phyloP scores from a whole-genome alignment of 1,140 invertebrate species.

The Sarcophaga bullata region DNA sequence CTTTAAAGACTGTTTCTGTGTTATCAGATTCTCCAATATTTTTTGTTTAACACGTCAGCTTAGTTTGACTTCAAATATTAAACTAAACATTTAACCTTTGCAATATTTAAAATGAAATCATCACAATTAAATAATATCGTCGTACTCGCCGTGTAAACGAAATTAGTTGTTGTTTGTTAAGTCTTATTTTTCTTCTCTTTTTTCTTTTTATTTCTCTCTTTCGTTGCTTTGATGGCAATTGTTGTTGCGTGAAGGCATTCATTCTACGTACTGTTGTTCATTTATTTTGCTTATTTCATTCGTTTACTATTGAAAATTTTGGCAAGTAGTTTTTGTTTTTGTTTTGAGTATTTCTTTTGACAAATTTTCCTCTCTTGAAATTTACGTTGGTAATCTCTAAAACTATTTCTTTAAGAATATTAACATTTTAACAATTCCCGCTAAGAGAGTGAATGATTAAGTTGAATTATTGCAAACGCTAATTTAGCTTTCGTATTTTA shows the following conservation, averaged over 20 bases:
- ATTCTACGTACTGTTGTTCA: not conserved
- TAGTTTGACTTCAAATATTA: slow-evolving; percentile 42
- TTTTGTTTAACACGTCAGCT: slow-evolving; percentile 40
- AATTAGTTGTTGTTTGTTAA: slow-evolving; percentile 7
- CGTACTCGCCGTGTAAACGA: slow-evolving; percentile 35
- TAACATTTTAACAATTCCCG: no score
- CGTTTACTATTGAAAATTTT: slow-evolving; percentile 8
- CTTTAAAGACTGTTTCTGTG: not conserved
- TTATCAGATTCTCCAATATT: slow-evolving; percentile 28
- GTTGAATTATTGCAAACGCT: no score
- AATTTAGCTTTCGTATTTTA: no score
- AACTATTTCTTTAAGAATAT: no score
- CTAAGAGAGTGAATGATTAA: no score
- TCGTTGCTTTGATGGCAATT: not conserved
- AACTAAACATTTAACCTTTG: slow-evolving; percentile 43
- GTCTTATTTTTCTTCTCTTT: not conserved
- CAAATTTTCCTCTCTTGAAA: no score
- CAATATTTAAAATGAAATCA: slow-evolving; percentile 45
- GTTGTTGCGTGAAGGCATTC: not conserved
- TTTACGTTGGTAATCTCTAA: no score
- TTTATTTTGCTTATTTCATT: slow-evolving; percentile 17
- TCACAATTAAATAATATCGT: slow-evolving; percentile 29
- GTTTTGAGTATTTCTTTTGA: not conserved
- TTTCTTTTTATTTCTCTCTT: slow-evolving; percentile 23
- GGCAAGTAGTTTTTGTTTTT: not conserved